Conservation (phyloP, 2,797 vertebrate genomes). For the Allobates femoralis region DNA sequence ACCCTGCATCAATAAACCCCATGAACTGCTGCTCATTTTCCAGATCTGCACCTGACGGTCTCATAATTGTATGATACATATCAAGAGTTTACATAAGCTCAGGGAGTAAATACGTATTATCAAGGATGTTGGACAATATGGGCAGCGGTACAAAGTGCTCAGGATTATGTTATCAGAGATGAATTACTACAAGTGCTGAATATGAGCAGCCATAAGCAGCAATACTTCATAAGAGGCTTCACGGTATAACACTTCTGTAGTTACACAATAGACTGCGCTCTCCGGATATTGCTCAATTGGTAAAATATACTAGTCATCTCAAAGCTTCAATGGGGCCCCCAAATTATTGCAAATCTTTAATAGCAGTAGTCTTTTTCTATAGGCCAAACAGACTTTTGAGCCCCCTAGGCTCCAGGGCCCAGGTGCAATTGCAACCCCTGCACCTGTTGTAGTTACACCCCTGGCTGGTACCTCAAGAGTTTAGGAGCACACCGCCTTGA, state of each 20-base stretch:
- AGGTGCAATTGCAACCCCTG: too few species aligned
- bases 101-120: constrained; percentile 38
- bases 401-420: too few species aligned
- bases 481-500: too few species aligned
- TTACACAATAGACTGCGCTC: too few species aligned
- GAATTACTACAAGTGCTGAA: constrained; percentile 1
- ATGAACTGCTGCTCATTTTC: neutral
- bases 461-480: too few species aligned
- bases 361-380: too few species aligned
- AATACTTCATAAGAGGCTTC: neutral
- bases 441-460: too few species aligned
- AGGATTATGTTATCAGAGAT: constrained; percentile 26
- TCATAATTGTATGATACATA: neutral
- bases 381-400: too few species aligned
- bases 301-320: too few species aligned
- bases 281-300: neutral
- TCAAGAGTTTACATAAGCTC: constrained; percentile 6
- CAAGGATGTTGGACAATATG: neutral
- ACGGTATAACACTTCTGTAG: neutral
- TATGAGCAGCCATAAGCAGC: neutral
- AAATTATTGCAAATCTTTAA: too few species aligned
- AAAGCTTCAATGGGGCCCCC: too few species aligned
- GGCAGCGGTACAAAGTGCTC: neutral
- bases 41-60: neutral
- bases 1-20: neutral